Conservation (phyloP, 2,888 invertebrate species). For the Drosophila rellima region DNA sequence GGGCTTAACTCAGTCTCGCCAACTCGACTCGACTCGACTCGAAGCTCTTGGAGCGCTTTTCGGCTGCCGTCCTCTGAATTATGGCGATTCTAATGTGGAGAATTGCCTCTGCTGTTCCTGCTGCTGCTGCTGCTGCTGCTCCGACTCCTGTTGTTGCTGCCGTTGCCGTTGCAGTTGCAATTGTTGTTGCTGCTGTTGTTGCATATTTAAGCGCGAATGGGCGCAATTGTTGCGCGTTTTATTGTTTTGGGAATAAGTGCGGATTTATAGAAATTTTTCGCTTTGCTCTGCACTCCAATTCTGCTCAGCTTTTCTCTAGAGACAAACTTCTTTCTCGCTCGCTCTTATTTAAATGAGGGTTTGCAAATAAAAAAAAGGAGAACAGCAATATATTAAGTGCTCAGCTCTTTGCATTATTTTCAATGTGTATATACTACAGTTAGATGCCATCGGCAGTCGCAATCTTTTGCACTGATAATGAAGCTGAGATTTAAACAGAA, state of each 20-base stretch:
- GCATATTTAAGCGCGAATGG: conserved; percentile 75
- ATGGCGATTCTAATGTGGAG: conserved; percentile 75
- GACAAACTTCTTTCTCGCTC: conserved; percentile 6
- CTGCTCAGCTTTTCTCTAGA: conserved; percentile 37
- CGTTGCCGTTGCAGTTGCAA: conserved; percentile 13
- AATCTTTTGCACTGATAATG: conserved; percentile 51
- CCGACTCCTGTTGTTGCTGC: neutral
- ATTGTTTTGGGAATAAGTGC: conserved; percentile 80
- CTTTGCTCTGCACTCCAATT: conserved; percentile 38
- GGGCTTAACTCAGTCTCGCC: conserved; percentile 59
- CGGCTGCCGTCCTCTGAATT: conserved; percentile 69
- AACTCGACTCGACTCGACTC: conserved; percentile 21
- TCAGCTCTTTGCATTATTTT: conserved; percentile 34
- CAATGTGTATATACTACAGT: conserved; percentile 38
- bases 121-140: neutral
- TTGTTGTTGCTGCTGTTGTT: conserved; percentile 45
- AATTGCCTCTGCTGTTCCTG: conserved; percentile 30
- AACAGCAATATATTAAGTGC: conserved; percentile 69
- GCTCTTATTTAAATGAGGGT: conserved; percentile 15
- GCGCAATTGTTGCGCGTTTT: conserved; percentile 80
- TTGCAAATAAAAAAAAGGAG: conserved; percentile 36
- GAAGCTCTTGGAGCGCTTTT: conserved; percentile 50
- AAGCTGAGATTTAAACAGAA: conserved; percentile 36
- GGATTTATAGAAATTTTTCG: conserved; percentile 75
- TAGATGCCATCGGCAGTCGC: conserved; percentile 47